phyloP scores from a whole-genome alignment of 2,797 vertebrate species.

The Pangasius sanitwongsei region DNA sequence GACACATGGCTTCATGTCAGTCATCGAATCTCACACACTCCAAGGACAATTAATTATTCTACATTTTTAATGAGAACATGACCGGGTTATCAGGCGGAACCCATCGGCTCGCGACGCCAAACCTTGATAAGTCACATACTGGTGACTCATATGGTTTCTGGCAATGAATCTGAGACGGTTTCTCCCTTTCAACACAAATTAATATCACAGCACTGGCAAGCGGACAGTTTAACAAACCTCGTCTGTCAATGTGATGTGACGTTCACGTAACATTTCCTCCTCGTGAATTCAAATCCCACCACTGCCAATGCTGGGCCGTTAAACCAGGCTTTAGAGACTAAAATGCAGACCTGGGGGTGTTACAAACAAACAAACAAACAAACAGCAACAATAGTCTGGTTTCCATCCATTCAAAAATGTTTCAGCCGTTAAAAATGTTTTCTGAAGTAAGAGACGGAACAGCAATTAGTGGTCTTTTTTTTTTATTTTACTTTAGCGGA shows the following conservation, averaged over 20 bases:
- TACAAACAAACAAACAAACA: neutral
- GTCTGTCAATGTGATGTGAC: neutral
- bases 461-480: neutral
- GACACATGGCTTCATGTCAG: constrained; percentile 44
- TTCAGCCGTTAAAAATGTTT: neutral
- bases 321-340: too few species aligned
- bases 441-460: neutral
- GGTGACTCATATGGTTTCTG: constrained; percentile 39
- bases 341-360: neutral
- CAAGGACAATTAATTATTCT: constrained; percentile 3
- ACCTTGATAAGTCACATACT: constrained; percentile 15
- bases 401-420: neutral
- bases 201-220: neutral
- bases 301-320: neutral
- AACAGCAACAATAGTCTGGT: too few species aligned
- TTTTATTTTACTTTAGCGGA: neutral
- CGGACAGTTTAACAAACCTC: neutral
- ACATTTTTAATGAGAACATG: constrained; percentile 29
- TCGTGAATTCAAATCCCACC: neutral
- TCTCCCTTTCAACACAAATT: constrained; percentile 24
- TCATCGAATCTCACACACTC: constrained; percentile 31
- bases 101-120: neutral
- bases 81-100: constrained; percentile 36
- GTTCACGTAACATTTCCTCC: too few species aligned
- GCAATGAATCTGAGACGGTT: constrained; percentile 33